These are phyloP conservation scores for Dicerorhinus sumatrensis DNA, from an alignment of 2,113 vertebrate genomes.

Conservation along the genomic window DNA sequence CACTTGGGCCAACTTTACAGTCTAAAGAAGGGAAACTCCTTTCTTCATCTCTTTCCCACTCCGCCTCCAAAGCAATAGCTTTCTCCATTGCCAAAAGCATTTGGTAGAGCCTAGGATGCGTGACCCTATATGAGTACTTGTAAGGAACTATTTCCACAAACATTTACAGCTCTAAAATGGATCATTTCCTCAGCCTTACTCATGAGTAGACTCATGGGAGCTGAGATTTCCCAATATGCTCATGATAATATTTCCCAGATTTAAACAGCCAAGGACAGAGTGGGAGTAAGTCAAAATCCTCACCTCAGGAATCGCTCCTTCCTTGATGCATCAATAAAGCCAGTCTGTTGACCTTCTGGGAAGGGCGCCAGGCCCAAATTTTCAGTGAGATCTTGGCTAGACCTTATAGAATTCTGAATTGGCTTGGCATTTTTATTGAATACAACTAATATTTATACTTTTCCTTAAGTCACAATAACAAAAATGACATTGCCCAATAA, in stretches of 20 bases:
- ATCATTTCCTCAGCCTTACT: constrained; percentile 63
- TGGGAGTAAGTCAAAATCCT: constrained; percentile 17
- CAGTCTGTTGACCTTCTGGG: constrained; percentile 10
- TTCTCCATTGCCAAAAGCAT: constrained; percentile 36
- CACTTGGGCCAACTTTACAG: neutral
- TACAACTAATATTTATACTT: neutral
- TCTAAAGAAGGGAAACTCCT: neutral
- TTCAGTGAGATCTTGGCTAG: constrained; percentile 39
- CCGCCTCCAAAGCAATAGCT: neutral
- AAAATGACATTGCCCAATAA: constrained; percentile 10
- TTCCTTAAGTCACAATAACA: constrained; percentile 48
- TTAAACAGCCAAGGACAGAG: constrained; percentile 51
- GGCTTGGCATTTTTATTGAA: constrained; percentile 17
- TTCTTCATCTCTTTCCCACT: neutral
- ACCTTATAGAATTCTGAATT: constrained; percentile 16
- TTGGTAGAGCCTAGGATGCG: neutral
- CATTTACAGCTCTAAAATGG: constrained; percentile 58
- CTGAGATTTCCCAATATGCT: constrained; percentile 42
- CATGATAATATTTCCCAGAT: constrained; percentile 56
- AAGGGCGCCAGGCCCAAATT: constrained; percentile 22
- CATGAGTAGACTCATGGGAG: constrained; percentile 46
- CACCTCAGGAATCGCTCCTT: neutral
- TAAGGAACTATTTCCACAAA: constrained; percentile 66
- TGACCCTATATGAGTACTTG: constrained; percentile 47
- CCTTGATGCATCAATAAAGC: constrained; percentile 26